Percentiles rank a stretch among this genome's conserved stretches.
phyloP scores from a whole-genome alignment of 2,888 invertebrate genomes.

The Ichneumoninae sp. region DNA sequence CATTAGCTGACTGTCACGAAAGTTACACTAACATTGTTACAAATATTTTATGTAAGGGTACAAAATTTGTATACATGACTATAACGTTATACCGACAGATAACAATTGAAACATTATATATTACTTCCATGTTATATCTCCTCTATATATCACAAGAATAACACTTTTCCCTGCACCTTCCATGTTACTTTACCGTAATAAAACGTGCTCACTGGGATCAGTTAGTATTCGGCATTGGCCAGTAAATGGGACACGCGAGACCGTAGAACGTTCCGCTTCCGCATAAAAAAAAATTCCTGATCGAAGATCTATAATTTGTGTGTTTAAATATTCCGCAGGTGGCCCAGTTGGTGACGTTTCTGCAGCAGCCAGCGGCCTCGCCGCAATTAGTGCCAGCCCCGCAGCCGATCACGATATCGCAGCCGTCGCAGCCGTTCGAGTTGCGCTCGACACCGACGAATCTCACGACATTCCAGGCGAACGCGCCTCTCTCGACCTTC shows the following conservation, averaged over 20 bases:
- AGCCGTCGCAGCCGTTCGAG: slow-evolving; percentile 74
- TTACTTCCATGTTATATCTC: neutral
- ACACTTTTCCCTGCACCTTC: too few relatives aligned
- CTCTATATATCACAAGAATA: too few relatives aligned
- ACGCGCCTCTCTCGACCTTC: slow-evolving; percentile 80
- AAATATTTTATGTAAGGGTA: neutral
- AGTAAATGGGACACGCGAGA: neutral
- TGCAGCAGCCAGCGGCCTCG: slow-evolving; percentile 86
- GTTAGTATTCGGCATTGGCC: neutral
- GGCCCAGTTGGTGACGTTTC: slow-evolving; percentile 91
- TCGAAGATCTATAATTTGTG: neutral
- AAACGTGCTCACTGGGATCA: neutral
- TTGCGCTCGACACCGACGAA: slow-evolving; percentile 79
- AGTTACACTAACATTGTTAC: neutral
- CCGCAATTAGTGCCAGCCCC: slow-evolving; percentile 83
- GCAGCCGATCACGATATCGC: slow-evolving; percentile 82
- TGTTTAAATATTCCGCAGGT: slow-evolving; percentile 84
- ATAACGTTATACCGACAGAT: too few relatives aligned
- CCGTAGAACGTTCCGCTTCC: neutral
- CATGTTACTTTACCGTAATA: too few relatives aligned
- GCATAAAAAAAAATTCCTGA: neutral
- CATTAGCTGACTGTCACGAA: too few relatives aligned
- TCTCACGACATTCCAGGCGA: slow-evolving; percentile 82
- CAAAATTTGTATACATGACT: too few relatives aligned
- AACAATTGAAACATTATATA: too few relatives aligned